Conservation (phyloP, 2,888 invertebrate genomes). For the Hydroisotoma schaefferi region DNA sequence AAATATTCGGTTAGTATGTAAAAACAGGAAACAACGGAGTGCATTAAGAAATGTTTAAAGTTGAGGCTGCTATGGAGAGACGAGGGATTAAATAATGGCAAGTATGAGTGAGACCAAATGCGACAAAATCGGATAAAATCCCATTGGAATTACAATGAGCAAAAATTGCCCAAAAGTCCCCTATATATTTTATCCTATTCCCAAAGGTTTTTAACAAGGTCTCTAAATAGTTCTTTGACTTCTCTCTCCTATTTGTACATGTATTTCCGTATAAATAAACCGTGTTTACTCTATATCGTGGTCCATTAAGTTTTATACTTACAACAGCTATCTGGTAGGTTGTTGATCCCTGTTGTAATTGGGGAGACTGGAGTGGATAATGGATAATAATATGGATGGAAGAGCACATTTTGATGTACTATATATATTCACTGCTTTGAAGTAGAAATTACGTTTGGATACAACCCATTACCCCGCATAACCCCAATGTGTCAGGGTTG, state of each 20-base stretch:
- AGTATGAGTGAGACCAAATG: constrained; percentile 7
- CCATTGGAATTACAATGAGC: constrained; percentile 36
- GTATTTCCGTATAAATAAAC: constrained; percentile 21
- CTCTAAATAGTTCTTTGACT: constrained; percentile 20
- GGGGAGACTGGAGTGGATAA: too few relatives aligned
- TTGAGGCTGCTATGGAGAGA: background rate
- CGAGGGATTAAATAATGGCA: background rate
- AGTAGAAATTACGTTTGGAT: constrained; percentile 8
- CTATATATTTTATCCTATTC: constrained; percentile 40
- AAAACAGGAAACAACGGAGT: constrained; percentile 9
- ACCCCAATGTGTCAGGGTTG: constrained; percentile 19
- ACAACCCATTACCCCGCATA: constrained; percentile 13
- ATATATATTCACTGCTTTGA: constrained; percentile 11
- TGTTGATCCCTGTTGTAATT: background rate
- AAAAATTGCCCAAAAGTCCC: constrained; percentile 44
- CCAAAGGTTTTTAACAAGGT: constrained; percentile 44
- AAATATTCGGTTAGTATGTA: too few relatives aligned
- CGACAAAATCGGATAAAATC: constrained; percentile 11
- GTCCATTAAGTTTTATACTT: constrained; percentile 40
- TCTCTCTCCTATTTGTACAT: constrained; percentile 3
- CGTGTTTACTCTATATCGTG: constrained; percentile 38
- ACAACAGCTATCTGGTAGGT: constrained; percentile 14
- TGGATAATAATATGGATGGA: too few relatives aligned
- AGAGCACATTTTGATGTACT: too few relatives aligned
- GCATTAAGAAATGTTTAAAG: background rate